Evolutionary conservation across 2,888 invertebrate genomes (phyloP), one percentile per base, ranked within the genome.

Genomic region (Mythimna impura): DNA sequence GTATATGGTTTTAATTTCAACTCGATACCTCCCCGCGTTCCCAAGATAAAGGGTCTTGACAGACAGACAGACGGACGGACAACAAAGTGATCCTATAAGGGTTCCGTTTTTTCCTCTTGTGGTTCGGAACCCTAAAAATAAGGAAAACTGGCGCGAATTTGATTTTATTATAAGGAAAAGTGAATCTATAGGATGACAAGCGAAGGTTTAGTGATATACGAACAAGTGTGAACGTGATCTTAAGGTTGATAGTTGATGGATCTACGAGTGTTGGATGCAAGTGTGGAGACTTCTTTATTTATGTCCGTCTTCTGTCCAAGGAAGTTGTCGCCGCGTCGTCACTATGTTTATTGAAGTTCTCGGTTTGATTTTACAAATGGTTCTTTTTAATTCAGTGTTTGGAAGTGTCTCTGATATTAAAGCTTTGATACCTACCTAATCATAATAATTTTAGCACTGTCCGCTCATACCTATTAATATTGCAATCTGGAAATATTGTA

Each of bases 121-220:
- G 25, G 25, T 25, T 1, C 25, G 25, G 25, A 25, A 25, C 25
- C 25, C 25, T 25, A 5, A 22, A 50, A 6, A 14, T 50, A 40
- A 71, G 72, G 60, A 61, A 71, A 60, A 73, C 54, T 47, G 43
- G 3, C 34, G 17, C n/a, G 9, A 65, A 25, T 10, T 50, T 50
- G 5, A 50, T 30, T 54, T 25, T 17, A 54, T 9, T 12, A 71
- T 40, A 78, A 78, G 80, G 79, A 80, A 80, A 82, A 78, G 64
- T 78, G 54, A 68, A 78, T 82, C 36, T 61, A 40, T 50, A 30
- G 54, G 58, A 36, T 78, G 64, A 20, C 73, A 70, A 0, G n/a
- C 40, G 69, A 78, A 78, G 82, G 73, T 25, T 62, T 43, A 14
- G 47, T 66, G 12, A 60, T 62, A 54, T 67, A 47, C 50, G 30